Conservation (phyloP, 2,888 invertebrate genomes). For the Netelia inedita region DNA sequence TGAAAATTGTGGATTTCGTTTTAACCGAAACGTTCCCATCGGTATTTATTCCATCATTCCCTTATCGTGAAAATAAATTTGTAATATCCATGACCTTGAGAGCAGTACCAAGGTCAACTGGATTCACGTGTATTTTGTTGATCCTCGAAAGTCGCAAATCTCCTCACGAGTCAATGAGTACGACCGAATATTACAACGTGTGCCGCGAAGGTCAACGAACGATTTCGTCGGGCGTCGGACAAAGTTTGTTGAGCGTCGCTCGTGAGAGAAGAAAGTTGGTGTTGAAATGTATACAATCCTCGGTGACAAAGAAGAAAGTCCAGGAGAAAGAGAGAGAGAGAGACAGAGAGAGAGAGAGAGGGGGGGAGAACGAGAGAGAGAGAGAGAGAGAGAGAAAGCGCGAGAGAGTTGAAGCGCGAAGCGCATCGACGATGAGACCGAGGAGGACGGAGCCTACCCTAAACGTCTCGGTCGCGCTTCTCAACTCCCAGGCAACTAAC, state of each 20-base stretch:
- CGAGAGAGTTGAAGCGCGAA: background rate
- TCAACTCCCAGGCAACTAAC: constrained; percentile 57
- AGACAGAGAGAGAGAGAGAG: background rate
- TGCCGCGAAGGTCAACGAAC: no score
- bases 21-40: no score
- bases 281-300: background rate
- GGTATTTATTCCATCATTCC: no score
- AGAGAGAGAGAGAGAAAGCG: background rate
- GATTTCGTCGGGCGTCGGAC: background rate
- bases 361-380: background rate
- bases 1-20: background rate
- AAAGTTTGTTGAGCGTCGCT: background rate
- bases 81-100: background rate
- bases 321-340: background rate
- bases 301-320: background rate
- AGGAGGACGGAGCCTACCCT: constrained; percentile 49
- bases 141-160: background rate
- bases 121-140: background rate
- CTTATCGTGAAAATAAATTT: no score
- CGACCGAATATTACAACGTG: no score
- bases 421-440: background rate
- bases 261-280: constrained; percentile 1
- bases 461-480: constrained; percentile 46
- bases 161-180: no score
- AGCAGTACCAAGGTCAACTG: background rate